Evolutionary conservation across 2,888 invertebrate species (phyloP).

Genomic region (Colletes collaris): DNA sequence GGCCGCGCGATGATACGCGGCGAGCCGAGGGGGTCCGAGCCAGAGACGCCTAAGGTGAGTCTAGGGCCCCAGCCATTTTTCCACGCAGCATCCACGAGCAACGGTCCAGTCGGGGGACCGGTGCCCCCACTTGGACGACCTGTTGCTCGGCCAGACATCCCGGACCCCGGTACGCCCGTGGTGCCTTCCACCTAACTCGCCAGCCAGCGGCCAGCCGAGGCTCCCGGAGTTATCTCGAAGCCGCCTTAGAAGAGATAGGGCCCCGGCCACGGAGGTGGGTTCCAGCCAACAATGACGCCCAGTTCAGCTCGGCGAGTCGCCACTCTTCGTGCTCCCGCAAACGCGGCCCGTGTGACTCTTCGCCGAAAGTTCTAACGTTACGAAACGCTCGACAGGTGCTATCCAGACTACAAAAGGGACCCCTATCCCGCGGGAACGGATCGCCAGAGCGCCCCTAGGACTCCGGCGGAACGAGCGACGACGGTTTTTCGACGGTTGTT

Average conservation of each 20-base stretch:
- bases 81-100: conserved; percentile 72
- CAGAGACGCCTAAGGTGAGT: conserved; percentile 69
- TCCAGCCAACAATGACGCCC: conserved; percentile 81
- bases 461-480: background rate
- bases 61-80: conserved; percentile 75
- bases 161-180: conserved; percentile 58
- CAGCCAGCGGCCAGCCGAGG: conserved; percentile 56
- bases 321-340: conserved; percentile 58
- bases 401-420: background rate
- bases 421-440: background rate
- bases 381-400: conserved; percentile 31
- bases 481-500: conserved; percentile 2
- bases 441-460: background rate
- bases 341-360: conserved; percentile 41
- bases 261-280: conserved; percentile 69
- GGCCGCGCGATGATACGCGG: conserved; percentile 47
- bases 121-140: conserved; percentile 51
- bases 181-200: conserved; percentile 74
- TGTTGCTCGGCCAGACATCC: conserved; percentile 54
- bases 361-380: conserved; percentile 25
- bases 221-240: conserved; percentile 73
- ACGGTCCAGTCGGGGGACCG: conserved; percentile 66
- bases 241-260: conserved; percentile 78
- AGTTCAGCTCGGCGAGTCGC: conserved; percentile 78
- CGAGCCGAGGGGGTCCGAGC: conserved; percentile 60